Evolutionary conservation across 92 coral and sea anemone genomes (phyloP), one percentile per base, ranked within the genome.

Genomic region (Meandrina meandrites): DNA sequence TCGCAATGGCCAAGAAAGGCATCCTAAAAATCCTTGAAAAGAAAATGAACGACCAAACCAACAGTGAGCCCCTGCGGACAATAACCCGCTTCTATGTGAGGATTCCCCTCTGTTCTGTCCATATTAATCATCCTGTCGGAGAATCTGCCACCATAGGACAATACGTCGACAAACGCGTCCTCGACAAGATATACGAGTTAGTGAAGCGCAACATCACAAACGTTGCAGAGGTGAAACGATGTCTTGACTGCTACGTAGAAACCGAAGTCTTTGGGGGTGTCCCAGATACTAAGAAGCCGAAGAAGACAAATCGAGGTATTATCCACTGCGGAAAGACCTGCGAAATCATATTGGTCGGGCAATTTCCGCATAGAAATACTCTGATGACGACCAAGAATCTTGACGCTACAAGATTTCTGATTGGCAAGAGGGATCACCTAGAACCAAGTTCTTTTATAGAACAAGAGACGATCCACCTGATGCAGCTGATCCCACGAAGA

Each of bases 121-220:
- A 90, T 40, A 1, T 76, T 24, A 35, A 10, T 90, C 86, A 86
- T 80, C 86, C 88, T 21, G 75, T 86, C 42, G 71, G 89, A 30
- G 85, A 68, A 30, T 31, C 31, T n/a, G 58, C 86, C 18, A 81
- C 85, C 14, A 88, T 81, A 12, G 86, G 82, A 48, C 93, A 90
- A 32, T 75, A 71, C 35, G 81, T 90, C 64, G 88, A 82, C 36
- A 76, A 78, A 50, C 81, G 82, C 31, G 47, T 87, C 28, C 56
- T 86, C 56, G 62, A 77, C 36, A 58, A 81, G 54, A 76, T 86
- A 8, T 82, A 86, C 78, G 80, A 76, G 40, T 27, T 67, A 19
- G 91, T 28, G 0, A 79, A 71, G 50, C 45, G 77, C 37, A 79
- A 72, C 51, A 51, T 89, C 42, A 83, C 88, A 32, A 77, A 87